Evolutionary conservation across 1,140 invertebrate genomes (phyloP), one percentile per base, ranked within the genome.

Genomic region (Centruroides vittatus): DNA sequence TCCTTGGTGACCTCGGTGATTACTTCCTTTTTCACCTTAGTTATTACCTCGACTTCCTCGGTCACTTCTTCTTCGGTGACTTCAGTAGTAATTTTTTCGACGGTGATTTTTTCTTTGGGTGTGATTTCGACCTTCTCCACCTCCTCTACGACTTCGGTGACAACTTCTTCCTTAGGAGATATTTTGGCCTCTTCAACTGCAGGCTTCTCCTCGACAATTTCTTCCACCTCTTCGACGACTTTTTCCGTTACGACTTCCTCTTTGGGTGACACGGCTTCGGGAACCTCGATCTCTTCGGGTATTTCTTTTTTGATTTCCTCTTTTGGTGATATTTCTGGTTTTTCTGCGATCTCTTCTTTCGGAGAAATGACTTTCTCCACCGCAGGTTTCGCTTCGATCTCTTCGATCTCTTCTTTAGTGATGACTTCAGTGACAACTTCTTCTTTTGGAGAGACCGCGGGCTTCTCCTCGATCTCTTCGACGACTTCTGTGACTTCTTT

Each of bases 301-400:
- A 46, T 53, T 10, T 61, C 46, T 35, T 35, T 51, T 35, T 8
- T 57, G 48, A 50, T 23, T 6, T 64, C 62, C 1, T 58, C 56
- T 9, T 13, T 6, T 5, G 54, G 35, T 9, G 65, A 68, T 61
- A 70, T 67, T 67, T 72, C 71, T 59, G 69, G 66, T 53, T 47
- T 61, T 41, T 55, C 52, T 23, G 6, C 0, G 41, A 12, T 52
- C 47, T 5, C 9, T 41, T 59, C 51, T 59, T 51, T 10, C n/a
- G n/a, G 9, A 3, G 23, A 10, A 23, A 23, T 2, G 1, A 23
- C 23, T 23, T 23, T 23, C 23, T 23, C 23, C 23, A 23, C 23
- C 2, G 23, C 23, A 23, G 23, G 23, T 23, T 23, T 23, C 1
- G 23, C 23, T 23, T 23, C 23, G 23, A n/a, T 51, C 2, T 51